A percentile compares a stretch with the other conserved stretches of the same genome.
phyloP scores from a whole-genome alignment of 1,140 invertebrate species.

The Paraescarpia echinospica region DNA sequence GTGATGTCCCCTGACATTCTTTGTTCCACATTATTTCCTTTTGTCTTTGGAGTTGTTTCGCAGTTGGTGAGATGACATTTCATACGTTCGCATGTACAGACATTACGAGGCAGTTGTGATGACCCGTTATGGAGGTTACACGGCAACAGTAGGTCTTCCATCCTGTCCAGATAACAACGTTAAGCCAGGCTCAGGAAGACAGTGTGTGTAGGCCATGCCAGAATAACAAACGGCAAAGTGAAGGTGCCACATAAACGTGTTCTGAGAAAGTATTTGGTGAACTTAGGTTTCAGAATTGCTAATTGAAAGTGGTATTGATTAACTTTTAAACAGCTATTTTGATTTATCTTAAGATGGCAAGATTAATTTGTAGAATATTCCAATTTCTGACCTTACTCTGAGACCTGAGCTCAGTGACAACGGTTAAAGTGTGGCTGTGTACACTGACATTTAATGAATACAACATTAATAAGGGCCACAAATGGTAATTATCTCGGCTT shows the following conservation, averaged over 20 bases:
- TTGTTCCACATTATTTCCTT: background rate
- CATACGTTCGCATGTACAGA: background rate
- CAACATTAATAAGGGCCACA: background rate
- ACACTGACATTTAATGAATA: conserved; percentile 6
- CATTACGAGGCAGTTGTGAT: background rate
- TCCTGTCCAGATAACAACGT: background rate
- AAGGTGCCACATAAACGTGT: background rate
- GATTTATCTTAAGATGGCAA: background rate
- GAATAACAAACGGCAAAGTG: background rate
- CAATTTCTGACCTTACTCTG: background rate
- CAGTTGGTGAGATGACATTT: background rate
- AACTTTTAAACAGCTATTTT: too few relatives aligned
- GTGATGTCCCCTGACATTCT: background rate
- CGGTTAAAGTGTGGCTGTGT: background rate
- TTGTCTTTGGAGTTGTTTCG: background rate
- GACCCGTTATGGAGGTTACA: background rate
- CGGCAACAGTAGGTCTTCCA: background rate
- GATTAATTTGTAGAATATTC: background rate
- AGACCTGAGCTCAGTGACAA: background rate
- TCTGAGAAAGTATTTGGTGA: background rate
- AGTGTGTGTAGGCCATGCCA: background rate
- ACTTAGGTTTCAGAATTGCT: background rate
- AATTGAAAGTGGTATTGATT: background rate
- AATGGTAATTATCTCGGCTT: background rate
- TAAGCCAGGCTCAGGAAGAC: background rate